Evolutionary conservation across 2,888 invertebrate genomes (phyloP), one percentile per base, ranked within the genome.

Genomic region (Ectropis crepuscularia): DNA sequence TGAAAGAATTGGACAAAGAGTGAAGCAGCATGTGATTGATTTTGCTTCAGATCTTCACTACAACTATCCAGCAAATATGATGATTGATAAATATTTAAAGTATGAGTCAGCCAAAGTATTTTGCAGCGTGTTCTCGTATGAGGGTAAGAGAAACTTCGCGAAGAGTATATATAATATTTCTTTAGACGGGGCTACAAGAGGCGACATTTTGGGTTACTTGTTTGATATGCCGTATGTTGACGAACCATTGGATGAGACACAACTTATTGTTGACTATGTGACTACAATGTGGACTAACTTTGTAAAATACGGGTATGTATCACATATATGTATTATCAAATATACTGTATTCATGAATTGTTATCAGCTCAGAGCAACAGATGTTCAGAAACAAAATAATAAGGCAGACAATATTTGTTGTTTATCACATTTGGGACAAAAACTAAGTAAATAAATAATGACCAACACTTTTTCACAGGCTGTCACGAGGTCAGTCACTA

Each of bases 41-140:
- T 74, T 77, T 51, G 42, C 47, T 9, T 74, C 75, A 0, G 80
- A 80, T 59, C 55, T 73, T 9, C n/a, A 11, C 6, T 69, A 65
- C 12, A 65, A 62, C n/a, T 60, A 74, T 53, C 76, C 78, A 11
- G 72, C 70, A 5, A 69, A 71, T 6, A 72, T 80, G 63, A 77
- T 72, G 57, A 69, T 87, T 5, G 68, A 76, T 10, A 78, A 75
- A 16, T 86, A 80, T 63, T 47, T 85, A 0, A 67, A 74, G 11
- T 73, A 67, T 57, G 79, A 76, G 10, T 75, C 73, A 4, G 42
- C 70, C 66, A 68, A 73, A 0, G 64, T 86, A 11, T 88, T 77
- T 61, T 74, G 80, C 50, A 85, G 85, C 46, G 45, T 87, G 10
- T 88, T 88, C 57, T 74, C 77, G 0, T 88, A 86, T 47, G 73